These are phyloP conservation scores for Daubentonia madagascariensis DNA, from an alignment of 2,113 vertebrate genomes.

Conservation along the genomic window DNA sequence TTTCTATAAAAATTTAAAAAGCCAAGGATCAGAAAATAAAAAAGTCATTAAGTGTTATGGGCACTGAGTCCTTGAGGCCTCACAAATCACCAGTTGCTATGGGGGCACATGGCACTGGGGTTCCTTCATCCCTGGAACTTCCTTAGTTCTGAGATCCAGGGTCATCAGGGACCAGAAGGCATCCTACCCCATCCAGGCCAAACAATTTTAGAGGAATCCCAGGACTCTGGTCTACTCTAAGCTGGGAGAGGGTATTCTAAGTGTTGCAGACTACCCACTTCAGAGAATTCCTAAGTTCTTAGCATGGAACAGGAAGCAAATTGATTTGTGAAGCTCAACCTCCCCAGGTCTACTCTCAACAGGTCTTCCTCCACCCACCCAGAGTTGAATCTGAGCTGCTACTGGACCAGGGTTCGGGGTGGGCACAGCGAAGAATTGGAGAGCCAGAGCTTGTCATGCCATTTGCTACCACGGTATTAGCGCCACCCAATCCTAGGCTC, in stretches of 20 bases:
- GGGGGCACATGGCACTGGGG: rapidly evolving
- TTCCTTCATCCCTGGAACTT: background rate
- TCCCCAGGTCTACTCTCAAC: no score
- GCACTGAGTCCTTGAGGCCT: background rate
- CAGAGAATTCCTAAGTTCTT: background rate
- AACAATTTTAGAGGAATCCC: background rate
- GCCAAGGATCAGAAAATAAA: background rate
- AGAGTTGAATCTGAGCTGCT: background rate
- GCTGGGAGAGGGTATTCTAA: background rate
- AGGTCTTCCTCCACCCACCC: background rate
- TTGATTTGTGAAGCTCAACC: background rate
- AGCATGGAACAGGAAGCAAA: background rate
- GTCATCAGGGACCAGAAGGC: background rate
- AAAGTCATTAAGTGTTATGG: background rate
- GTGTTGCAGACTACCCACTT: background rate
- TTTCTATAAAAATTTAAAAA: background rate
- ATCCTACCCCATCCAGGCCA: background rate
- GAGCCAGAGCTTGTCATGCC: background rate
- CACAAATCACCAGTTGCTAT: background rate
- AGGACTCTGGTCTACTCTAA: background rate
- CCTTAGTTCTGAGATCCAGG: background rate
- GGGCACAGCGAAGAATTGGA: background rate
- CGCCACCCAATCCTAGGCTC: background rate
- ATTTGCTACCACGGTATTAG: background rate
- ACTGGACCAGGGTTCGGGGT: background rate